A percentile compares a stretch with the other conserved stretches of the same genome.
These are phyloP conservation scores for rat (Rattus norvegicus) DNA, from an alignment of 2,113 vertebrate genomes.

Conservation along the genomic window DNA sequence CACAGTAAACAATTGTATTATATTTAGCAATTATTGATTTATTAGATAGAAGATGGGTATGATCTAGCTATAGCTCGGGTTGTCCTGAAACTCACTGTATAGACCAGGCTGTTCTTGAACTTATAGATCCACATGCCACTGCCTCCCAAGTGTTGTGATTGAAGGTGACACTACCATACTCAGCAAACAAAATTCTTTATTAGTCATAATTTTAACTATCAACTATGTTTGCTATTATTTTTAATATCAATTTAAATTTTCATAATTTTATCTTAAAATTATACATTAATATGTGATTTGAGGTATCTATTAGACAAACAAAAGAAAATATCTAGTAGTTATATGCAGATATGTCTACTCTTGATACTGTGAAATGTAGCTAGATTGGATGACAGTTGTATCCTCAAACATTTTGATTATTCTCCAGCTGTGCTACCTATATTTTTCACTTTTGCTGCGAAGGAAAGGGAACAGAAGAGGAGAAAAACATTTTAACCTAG, in stretches of 20 bases:
- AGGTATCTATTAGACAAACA: constrained; percentile 1
- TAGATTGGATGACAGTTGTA: not conserved
- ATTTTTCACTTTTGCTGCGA: not conserved
- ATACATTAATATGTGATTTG: constrained; percentile 27
- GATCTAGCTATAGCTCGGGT: not conserved
- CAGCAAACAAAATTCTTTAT: constrained; percentile 17
- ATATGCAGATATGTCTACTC: not conserved
- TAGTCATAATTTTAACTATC: not conserved
- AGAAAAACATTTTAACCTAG: constrained; percentile 29
- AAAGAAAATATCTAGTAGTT: constrained; percentile 14
- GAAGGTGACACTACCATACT: not conserved
- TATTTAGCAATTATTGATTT: not conserved
- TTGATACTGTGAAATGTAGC: not conserved
- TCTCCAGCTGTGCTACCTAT: not conserved
- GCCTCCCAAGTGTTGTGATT: not conserved
- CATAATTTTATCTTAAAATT: constrained; percentile 6
- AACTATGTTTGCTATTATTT: not conserved
- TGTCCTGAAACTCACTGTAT: not conserved
- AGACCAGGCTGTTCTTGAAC: not conserved
- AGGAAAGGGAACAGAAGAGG: not conserved
- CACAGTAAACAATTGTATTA: constrained; percentile 46
- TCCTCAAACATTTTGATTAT: not conserved
- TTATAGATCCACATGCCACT: not conserved
- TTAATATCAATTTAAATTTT: not conserved
- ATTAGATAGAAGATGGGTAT: not conserved